Percentiles rank a stretch among this genome's conserved stretches.
Evolutionary conservation across 2,113 vertebrate species (phyloP).

Genomic region (Galbula dea): DNA sequence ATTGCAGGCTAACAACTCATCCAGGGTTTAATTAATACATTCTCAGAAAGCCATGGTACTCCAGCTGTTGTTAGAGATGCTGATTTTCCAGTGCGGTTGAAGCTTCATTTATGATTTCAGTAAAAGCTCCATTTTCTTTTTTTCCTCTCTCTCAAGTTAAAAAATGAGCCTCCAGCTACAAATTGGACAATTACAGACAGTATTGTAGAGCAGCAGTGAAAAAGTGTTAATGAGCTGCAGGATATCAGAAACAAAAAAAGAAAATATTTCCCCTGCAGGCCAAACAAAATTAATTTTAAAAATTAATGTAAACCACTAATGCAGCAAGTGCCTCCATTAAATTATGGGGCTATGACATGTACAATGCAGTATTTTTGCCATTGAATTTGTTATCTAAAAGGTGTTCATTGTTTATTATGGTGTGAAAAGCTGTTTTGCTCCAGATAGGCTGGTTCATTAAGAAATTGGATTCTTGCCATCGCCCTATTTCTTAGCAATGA

Average conservation of each 20-base stretch:
- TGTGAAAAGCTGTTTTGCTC: slow-evolving; percentile 81
- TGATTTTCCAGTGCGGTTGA: slow-evolving; percentile 11
- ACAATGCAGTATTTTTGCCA: slow-evolving; percentile 72
- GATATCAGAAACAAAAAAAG: slow-evolving; percentile 73
- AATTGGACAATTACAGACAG: slow-evolving; percentile 70
- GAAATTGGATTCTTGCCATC: slow-evolving; percentile 75
- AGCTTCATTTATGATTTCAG: slow-evolving; percentile 42
- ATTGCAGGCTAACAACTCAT: background rate
- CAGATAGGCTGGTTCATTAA: slow-evolving; percentile 81
- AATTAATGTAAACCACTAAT: slow-evolving; percentile 80
- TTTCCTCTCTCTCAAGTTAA: background rate
- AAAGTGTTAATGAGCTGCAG: slow-evolving; percentile 77
- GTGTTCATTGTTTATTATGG: slow-evolving; percentile 76
- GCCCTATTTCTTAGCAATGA: slow-evolving; percentile 56
- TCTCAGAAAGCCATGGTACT: background rate
- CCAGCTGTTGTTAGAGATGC: background rate
- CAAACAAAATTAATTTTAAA: slow-evolving; percentile 83
- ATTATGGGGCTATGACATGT: slow-evolving; percentile 69
- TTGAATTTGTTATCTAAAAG: slow-evolving; percentile 80
- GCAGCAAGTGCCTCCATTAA: slow-evolving; percentile 75
- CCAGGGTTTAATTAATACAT: background rate
- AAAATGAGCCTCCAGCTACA: slow-evolving; percentile 74
- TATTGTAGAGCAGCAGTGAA: slow-evolving; percentile 60
- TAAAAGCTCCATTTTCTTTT: slow-evolving; percentile 7
- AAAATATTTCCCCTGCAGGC: slow-evolving; percentile 73